These are phyloP conservation scores for Trilocha varians DNA, from an alignment of 2,888 invertebrate species.

Conservation along the genomic window DNA sequence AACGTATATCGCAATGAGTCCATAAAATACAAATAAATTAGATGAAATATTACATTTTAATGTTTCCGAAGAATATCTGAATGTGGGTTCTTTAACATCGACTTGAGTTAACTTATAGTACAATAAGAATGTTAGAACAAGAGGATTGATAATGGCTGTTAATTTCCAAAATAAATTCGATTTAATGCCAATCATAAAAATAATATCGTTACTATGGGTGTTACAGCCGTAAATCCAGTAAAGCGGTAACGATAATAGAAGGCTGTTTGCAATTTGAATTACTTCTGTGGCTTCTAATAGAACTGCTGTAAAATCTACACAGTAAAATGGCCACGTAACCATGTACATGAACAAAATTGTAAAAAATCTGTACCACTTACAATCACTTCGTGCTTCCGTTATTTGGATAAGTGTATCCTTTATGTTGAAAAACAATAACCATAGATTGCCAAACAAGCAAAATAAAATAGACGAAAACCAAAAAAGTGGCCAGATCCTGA, in stretches of 20 bases:
- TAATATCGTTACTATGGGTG: constrained; percentile 53
- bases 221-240: constrained; percentile 58
- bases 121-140: constrained; percentile 28
- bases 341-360: constrained; percentile 25
- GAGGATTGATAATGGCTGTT: constrained; percentile 45
- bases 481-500: constrained; percentile 41
- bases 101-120: constrained; percentile 24
- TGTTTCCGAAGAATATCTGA: constrained; percentile 23
- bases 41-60: constrained; percentile 13
- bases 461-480: constrained; percentile 47
- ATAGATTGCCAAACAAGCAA: constrained; percentile 41
- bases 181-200: constrained; percentile 63
- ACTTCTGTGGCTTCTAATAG: constrained; percentile 38
- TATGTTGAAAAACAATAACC: constrained; percentile 42
- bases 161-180: constrained; percentile 52
- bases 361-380: constrained; percentile 23
- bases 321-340: constrained; percentile 45
- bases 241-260: constrained; percentile 44
- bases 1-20: constrained; percentile 30
- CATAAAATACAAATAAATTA: constrained; percentile 32
- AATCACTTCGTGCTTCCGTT: constrained; percentile 21
- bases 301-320: constrained; percentile 44
- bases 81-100: constrained; percentile 18
- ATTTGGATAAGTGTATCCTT: constrained; percentile 27
- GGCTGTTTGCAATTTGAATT: constrained; percentile 40